Evolutionary conservation across 2,888 invertebrate species (phyloP).

Genomic region (Prosopocoilus inquinatus): DNA sequence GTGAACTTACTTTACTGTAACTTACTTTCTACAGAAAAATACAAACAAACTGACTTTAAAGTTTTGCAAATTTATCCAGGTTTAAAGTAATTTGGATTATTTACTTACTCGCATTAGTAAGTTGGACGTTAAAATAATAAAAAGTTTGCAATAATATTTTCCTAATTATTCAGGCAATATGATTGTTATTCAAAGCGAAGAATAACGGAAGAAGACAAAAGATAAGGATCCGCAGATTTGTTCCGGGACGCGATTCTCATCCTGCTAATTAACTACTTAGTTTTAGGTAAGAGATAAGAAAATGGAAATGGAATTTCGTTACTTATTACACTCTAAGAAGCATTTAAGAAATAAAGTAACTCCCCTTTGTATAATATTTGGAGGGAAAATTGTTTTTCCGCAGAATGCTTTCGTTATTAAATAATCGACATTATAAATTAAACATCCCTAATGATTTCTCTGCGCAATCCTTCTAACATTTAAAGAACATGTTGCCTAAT

Average conservation of each 20-base stretch:
- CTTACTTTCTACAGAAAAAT: too few relatives aligned
- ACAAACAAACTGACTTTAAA: too few relatives aligned
- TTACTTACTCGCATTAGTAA: too few relatives aligned
- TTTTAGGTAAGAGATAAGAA: conserved; percentile 29
- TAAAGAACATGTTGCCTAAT: too few relatives aligned
- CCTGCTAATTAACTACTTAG: conserved; percentile 31
- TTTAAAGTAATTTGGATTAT: too few relatives aligned
- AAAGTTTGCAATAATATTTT: too few relatives aligned
- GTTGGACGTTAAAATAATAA: too few relatives aligned
- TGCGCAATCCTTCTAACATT: too few relatives aligned
- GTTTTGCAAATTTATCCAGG: too few relatives aligned
- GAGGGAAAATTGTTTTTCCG: conserved; percentile 12
- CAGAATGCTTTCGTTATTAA: conserved; percentile 19
- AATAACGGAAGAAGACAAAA: conserved; percentile 2
- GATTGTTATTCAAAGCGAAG: conserved; percentile 3
- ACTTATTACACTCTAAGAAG: conserved; percentile 14
- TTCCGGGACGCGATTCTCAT: conserved; percentile 17
- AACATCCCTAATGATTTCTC: too few relatives aligned
- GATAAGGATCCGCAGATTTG: conserved; percentile 8
- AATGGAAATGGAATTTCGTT: conserved; percentile 21
- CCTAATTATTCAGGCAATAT: too few relatives aligned
- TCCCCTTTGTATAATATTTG: background rate
- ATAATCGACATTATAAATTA: conserved; percentile 19
- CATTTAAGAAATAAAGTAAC: conserved; percentile 11
- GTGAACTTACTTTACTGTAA: too few relatives aligned